These are phyloP conservation scores for Enteromius mattozi DNA, from an alignment of 2,797 vertebrate species.

Conservation along the genomic window DNA sequence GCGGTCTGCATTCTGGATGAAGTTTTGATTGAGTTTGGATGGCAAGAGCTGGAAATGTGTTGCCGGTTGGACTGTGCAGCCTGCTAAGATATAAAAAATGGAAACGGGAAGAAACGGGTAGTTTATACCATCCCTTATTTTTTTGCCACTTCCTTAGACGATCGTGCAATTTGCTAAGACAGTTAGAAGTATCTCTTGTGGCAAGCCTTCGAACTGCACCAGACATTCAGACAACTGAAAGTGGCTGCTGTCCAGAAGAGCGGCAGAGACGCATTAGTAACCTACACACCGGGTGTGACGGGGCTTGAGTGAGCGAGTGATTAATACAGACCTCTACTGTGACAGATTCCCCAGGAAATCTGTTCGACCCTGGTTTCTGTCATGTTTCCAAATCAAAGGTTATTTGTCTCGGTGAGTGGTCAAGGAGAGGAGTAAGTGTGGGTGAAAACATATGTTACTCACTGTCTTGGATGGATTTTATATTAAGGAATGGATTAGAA, in stretches of 20 bases:
- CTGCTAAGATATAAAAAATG: neutral
- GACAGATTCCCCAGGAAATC: constrained; percentile 50
- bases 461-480: constrained; percentile 19
- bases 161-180: neutral
- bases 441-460: constrained; percentile 46
- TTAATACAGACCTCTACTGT: constrained; percentile 49
- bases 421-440: constrained; percentile 27
- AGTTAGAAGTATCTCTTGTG: constrained; percentile 16
- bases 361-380: constrained; percentile 46
- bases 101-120: neutral
- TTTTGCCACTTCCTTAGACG: neutral
- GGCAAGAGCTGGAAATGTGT: constrained; percentile 2
- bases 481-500: constrained; percentile 1
- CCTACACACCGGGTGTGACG: constrained; percentile 33
- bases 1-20: constrained; percentile 12
- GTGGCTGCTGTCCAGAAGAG: constrained; percentile 50
- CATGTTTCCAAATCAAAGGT: constrained; percentile 46
- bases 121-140: constrained; percentile 4
- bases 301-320: constrained; percentile 37
- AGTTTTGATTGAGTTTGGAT: constrained; percentile 2
- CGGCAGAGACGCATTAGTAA: constrained; percentile 34
- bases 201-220: constrained; percentile 19
- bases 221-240: constrained; percentile 29
- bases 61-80: neutral
- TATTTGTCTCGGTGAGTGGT: constrained; percentile 42